Base-by-base conservation (phyloP, 2,113 vertebrate genomes). In the Gasterosteus aculeatus region DNA sequence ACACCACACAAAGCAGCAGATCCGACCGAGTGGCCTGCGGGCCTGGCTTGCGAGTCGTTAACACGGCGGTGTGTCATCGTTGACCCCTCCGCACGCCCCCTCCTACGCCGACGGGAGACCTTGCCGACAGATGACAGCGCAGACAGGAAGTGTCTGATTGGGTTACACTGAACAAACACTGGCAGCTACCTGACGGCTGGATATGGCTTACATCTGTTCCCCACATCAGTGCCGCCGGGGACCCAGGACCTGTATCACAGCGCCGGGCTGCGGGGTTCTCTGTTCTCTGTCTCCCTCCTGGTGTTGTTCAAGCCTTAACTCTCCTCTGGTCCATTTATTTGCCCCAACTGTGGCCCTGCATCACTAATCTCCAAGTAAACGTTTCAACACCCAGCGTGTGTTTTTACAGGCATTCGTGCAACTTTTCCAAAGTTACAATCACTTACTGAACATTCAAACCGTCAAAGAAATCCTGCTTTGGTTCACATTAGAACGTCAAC, bases 81-180 rank as follows among this genome's bases (percentile, higher is more conserved):
- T 88, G 87, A 92, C 83, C 88, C 86, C 78, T 73, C 58, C 26
- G 61, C 85, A 66, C 81, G 49, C 78, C 72, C 73, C 51, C 64
- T 54, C 75, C 73, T 16, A 16, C 66, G 59, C 87, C 85, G 85
- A 86, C 89, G 78, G 90, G 84, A 84, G 84, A 86, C 89, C 85
- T 78, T 62, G 72, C 82, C 87, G 90, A 94, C 93, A 44, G 67
- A 82, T 87, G 92, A 93, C 92, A 93, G 88, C 82, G 80, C 86
- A 91, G 87, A 89, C 85, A 93, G 92, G 92, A 95, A 95, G 87
- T 86, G 85, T 87, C 86, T 88, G 94, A 91, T 94, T 81, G n/a
- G 89, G 85, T 95, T 95, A 94, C 92, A 0, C 41, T 82, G 84
- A 86, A 90, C 92, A 94, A 95, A 95, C 88, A 94, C 75, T 16